These are phyloP conservation scores for Laterallus jamaicensis DNA, from an alignment of 2,113 vertebrate species.

Conservation along the genomic window DNA sequence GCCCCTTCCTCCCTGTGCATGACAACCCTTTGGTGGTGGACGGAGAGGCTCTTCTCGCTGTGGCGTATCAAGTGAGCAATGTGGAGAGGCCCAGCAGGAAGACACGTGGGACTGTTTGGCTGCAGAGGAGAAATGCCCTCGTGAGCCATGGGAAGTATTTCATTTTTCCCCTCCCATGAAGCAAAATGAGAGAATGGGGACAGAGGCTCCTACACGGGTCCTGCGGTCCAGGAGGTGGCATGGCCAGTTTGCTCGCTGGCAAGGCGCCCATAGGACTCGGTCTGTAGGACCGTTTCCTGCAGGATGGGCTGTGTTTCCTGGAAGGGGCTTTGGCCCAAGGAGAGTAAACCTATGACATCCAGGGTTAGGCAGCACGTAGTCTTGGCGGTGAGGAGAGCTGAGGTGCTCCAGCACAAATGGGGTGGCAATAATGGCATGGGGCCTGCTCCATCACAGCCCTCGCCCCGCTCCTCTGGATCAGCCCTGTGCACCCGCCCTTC, in stretches of 20 bases:
- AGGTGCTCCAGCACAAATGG: not conserved
- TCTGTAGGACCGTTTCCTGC: no score
- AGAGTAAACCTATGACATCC: no score
- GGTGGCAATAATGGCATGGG: not conserved
- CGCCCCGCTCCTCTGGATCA: not conserved
- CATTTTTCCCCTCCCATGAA: no score
- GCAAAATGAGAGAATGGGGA: not conserved
- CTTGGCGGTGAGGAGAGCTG: fast-evolving
- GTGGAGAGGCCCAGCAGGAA: not conserved
- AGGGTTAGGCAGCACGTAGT: fast-evolving
- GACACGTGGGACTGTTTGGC: fast-evolving
- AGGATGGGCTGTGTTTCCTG: not conserved
- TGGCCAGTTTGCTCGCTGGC: fast-evolving
- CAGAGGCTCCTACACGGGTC: fast-evolving
- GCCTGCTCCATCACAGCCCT: not conserved
- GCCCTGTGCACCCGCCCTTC: not conserved
- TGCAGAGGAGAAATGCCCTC: not conserved
- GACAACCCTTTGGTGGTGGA: fast-evolving
- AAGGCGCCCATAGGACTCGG: not conserved
- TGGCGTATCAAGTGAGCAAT: fast-evolving
- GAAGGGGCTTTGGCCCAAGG: not conserved
- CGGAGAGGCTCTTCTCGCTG: fast-evolving
- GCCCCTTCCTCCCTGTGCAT: fast-evolving
- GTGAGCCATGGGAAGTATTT: fast-evolving
- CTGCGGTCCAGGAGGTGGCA: not conserved